Base-by-base conservation (phyloP, 1,140 invertebrate genomes). In the Ips typographus region DNA sequence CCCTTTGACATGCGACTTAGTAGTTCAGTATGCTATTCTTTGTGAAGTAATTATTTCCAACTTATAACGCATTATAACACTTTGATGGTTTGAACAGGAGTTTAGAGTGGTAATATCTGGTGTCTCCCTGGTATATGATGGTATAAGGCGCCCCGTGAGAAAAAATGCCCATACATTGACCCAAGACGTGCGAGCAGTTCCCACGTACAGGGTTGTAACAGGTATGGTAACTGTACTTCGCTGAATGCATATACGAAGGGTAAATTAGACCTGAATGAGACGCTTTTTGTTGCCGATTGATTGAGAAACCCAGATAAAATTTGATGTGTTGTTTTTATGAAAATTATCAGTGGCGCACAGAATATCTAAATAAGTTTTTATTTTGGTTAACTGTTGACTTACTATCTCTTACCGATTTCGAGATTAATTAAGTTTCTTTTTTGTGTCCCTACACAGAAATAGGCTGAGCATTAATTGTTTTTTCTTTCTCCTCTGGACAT, bases 181-280 rank as follows among this genome's bases (percentile, higher is more conserved):
- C 60, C 37, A n/a, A 43, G 59, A 44, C 40, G 60, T 57, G 67
- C 47, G 60, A 62, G 41, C 41, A 41, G 44, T 69, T 69, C 67
- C 67, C 67, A 69, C 67, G 67, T 69, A 69, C 67, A 69, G 67
- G 67, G 67, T 63, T 69, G 67, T 69, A 69, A 69, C 67, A 69
- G 67, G 67, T 69, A 63, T 60, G 38, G 67, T 69, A 69, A 69
- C 67, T 69, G 67, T 69, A 69, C 56, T 69, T 36, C 36, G 65
- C 47, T 66, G 55, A 39, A 51, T n/a, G 42, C 44, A 41, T 58
- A n/a, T 51, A 38, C 38, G 42, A 57, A 69, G 67, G 67, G 67
- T 56, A 69, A 69, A 69, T 69, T 69, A 69, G 67, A 40, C 47
- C 59, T 68, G 59, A 69, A 69, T 69, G 67, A 69, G 60, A 62